Conservation (phyloP, 2,113 vertebrate species). For the Amphiprion ocellaris region DNA sequence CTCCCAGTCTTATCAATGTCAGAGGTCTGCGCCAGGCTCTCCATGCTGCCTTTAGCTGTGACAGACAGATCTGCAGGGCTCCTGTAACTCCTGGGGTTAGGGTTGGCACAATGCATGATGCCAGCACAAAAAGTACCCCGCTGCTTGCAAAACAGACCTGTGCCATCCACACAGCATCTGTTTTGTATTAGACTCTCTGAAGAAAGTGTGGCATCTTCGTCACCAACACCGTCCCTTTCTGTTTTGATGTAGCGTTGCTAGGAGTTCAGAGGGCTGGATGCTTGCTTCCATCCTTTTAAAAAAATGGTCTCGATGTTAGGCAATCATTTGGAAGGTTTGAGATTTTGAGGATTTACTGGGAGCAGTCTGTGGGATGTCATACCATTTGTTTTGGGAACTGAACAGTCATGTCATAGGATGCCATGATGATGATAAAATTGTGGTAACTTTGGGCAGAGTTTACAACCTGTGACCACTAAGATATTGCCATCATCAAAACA, state of each 20-base stretch:
- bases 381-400: slow-evolving; percentile 16
- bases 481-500: neutral
- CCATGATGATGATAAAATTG: neutral
- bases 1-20: slow-evolving; percentile 78
- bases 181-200: slow-evolving; percentile 55
- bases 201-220: slow-evolving; percentile 49
- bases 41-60: slow-evolving; percentile 66
- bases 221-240: slow-evolving; percentile 38
- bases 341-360: slow-evolving; percentile 39
- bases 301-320: slow-evolving; percentile 31
- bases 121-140: slow-evolving; percentile 63
- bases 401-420: neutral
- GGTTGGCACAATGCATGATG: slow-evolving; percentile 66
- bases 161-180: slow-evolving; percentile 71
- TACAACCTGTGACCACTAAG: neutral
- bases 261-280: slow-evolving; percentile 36
- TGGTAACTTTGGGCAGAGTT: slow-evolving; percentile 3
- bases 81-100: slow-evolving; percentile 60
- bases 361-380: neutral
- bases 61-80: slow-evolving; percentile 72
- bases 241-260: slow-evolving; percentile 36
- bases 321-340: slow-evolving; percentile 34
- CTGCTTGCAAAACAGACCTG: slow-evolving; percentile 59
- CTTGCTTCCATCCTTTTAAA: slow-evolving; percentile 39
- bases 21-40: slow-evolving; percentile 75